phyloP scores from a whole-genome alignment of 1,140 invertebrate genomes.

The Sminthurides bifidus region DNA sequence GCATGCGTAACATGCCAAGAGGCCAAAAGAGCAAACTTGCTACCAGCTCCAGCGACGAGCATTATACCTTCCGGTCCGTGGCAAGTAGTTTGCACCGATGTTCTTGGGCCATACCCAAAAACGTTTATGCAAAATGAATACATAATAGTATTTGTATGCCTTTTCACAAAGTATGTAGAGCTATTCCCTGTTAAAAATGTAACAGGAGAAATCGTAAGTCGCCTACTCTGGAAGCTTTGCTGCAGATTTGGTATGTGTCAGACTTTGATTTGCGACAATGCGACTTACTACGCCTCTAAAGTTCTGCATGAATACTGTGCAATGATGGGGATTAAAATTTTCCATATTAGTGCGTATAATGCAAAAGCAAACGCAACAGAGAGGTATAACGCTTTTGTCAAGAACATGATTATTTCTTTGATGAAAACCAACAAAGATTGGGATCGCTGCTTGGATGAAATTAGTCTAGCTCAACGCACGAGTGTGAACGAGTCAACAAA shows the following conservation, averaged over 20 bases:
- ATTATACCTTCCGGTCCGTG: conserved; percentile 11
- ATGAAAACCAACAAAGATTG: conserved; percentile 27
- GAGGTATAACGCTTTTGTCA: conserved; percentile 39
- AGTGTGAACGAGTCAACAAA: conserved; percentile 34
- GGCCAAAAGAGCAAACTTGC: not conserved
- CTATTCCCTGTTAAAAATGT: conserved; percentile 21
- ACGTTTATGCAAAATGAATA: conserved; percentile 10
- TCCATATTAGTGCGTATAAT: conserved; percentile 35
- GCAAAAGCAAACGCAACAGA: conserved; percentile 38
- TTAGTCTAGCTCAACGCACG: conserved; percentile 38
- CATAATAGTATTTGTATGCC: conserved; percentile 24
- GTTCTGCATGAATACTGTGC: conserved; percentile 13
- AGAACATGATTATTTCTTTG: conserved; percentile 35
- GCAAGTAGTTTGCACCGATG: conserved; percentile 25
- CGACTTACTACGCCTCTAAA: conserved; percentile 27
- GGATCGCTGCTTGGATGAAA: conserved; percentile 34
- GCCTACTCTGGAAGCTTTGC: conserved; percentile 27
- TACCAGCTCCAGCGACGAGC: not conserved
- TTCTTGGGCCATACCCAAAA: conserved; percentile 30
- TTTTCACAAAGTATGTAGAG: conserved; percentile 31
- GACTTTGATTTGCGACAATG: conserved; percentile 31
- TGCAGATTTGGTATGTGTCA: conserved; percentile 30
- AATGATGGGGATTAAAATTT: conserved; percentile 2
- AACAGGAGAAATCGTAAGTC: conserved; percentile 15
- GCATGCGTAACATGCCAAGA: conserved; percentile 3